Conservation (phyloP, 2,113 vertebrate species). For the Leucoraja erinaceus region DNA sequence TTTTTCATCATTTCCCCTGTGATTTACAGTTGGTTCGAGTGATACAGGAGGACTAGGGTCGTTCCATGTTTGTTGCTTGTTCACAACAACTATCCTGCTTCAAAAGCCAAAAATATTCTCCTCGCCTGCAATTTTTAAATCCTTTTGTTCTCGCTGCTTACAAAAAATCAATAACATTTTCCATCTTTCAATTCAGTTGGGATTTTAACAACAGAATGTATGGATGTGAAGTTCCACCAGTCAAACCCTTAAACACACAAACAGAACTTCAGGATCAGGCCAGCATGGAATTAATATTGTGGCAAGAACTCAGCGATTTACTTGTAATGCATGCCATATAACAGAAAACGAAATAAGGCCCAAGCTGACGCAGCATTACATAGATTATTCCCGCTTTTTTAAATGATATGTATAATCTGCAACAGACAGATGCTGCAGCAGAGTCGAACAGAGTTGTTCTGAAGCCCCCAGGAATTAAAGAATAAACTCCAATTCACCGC, state of each 20-base stretch:
- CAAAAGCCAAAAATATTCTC: background rate
- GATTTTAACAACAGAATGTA: background rate
- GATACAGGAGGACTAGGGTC: background rate
- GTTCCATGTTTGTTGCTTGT: too few relatives aligned
- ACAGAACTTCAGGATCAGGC: background rate
- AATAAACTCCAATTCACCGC: background rate
- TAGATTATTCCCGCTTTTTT: background rate
- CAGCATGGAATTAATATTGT: background rate
- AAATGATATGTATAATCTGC: background rate
- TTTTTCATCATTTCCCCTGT: too few relatives aligned
- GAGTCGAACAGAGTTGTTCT: too few relatives aligned
- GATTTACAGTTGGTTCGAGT: background rate
- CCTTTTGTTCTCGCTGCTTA: background rate
- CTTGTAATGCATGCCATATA: background rate
- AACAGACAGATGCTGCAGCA: background rate
- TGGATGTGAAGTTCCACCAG: slow-evolving; percentile 1
- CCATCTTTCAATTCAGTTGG: background rate
- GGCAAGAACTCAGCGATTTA: background rate
- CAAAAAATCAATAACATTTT: slow-evolving; percentile 4
- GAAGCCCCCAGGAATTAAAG: background rate
- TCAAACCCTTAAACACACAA: background rate
- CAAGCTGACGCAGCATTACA: background rate
- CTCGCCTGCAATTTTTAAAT: background rate
- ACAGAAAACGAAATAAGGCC: background rate
- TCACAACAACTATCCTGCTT: background rate